A percentile compares a stretch with the other conserved stretches of the same genome.
These are phyloP conservation scores for Ammodytes marinus DNA, from an alignment of 2,113 vertebrate genomes.

Conservation along the genomic window DNA sequence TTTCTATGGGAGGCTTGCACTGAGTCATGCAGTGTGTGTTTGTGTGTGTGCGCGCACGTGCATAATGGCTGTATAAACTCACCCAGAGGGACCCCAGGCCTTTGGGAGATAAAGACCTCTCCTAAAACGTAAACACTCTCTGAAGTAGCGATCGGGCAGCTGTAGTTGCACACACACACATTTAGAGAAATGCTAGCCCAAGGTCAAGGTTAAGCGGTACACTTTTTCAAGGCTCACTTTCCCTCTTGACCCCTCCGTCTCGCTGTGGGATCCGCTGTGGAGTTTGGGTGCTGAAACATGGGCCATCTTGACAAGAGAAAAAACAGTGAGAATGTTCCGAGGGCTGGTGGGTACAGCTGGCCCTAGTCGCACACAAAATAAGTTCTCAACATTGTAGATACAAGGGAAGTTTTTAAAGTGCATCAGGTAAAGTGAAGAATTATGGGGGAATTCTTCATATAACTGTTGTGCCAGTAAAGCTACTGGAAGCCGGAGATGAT, in stretches of 20 bases:
- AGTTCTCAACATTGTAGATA: constrained; percentile 6
- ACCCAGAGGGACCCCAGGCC: constrained; percentile 81
- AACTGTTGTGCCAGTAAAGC: background rate
- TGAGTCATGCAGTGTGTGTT: constrained; percentile 25
- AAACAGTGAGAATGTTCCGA: constrained; percentile 43
- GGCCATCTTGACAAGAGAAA: constrained; percentile 38
- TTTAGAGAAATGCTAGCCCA: constrained; percentile 78
- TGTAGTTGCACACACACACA: constrained; percentile 79
- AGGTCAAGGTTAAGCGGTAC: constrained; percentile 87
- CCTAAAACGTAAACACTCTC: constrained; percentile 87
- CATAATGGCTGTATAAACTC: constrained; percentile 82
- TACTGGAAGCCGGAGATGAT: background rate
- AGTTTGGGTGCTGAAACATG: constrained; percentile 62
- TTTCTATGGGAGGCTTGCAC: constrained; percentile 63
- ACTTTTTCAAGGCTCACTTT: constrained; percentile 84
- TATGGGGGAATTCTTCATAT: background rate
- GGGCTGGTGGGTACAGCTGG: constrained; percentile 9
- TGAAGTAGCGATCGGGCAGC: constrained; percentile 84
- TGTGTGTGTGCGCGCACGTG: constrained; percentile 52
- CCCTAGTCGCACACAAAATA: background rate
- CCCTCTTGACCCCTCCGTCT: constrained; percentile 80
- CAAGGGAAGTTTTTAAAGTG: background rate
- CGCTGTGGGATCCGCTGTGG: constrained; percentile 49
- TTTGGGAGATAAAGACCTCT: constrained; percentile 86
- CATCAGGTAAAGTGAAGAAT: background rate